These are phyloP conservation scores for Nasonia longicornis DNA, from an alignment of 1,140 invertebrate species.

Conservation along the genomic window DNA sequence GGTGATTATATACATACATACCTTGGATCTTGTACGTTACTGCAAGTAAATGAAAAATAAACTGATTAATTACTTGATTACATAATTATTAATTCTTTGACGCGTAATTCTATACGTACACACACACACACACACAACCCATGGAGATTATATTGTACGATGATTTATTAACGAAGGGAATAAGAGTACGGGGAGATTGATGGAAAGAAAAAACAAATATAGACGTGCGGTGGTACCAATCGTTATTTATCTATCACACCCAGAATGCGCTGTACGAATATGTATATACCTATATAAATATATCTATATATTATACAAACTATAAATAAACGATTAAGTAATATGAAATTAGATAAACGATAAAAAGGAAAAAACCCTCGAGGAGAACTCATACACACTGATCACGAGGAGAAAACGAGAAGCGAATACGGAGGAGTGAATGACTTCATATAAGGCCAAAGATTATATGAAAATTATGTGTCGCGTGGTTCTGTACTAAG, in stretches of 20 bases:
- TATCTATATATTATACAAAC: conserved; percentile 46
- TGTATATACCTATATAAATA: conserved; percentile 48
- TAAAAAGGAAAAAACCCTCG: not conserved
- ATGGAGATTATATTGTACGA: conserved; percentile 6
- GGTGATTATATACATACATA: not conserved
- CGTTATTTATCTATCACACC: conserved; percentile 40
- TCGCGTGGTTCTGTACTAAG: conserved; percentile 24
- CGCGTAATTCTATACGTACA: conserved; percentile 35
- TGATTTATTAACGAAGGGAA: not conserved
- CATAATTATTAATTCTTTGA: conserved; percentile 20
- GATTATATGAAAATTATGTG: conserved; percentile 37
- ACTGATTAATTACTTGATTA: conserved; percentile 37
- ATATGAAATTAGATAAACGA: conserved; percentile 31
- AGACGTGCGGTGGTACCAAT: not conserved
- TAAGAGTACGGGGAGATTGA: not conserved
- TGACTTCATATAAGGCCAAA: conserved; percentile 41
- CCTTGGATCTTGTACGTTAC: conserved; percentile 30
- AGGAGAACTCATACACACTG: not conserved
- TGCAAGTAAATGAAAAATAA: conserved; percentile 40
- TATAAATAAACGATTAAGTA: conserved; percentile 38
- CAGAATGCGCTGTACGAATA: conserved; percentile 43
- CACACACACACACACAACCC: conserved; percentile 18
- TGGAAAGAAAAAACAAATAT: conserved; percentile 15
- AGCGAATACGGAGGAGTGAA: conserved; percentile 36
- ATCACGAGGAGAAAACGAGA: conserved; percentile 23